phyloP scores from a whole-genome alignment of 2,113 vertebrate species.

The Callorhinus ursinus region DNA sequence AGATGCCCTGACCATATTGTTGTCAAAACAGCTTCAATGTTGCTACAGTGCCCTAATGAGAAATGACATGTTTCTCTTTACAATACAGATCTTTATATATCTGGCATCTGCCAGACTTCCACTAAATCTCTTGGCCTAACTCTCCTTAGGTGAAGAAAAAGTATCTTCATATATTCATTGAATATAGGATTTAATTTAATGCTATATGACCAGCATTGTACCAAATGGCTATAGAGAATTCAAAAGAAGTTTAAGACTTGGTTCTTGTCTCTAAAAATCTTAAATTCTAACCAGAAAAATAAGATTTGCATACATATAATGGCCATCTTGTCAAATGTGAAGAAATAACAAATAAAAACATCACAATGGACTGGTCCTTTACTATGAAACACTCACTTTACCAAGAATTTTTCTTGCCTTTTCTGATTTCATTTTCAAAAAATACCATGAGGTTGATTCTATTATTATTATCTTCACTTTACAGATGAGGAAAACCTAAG shows the following conservation, averaged over 20 bases:
- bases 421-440: conserved; percentile 33
- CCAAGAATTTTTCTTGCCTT: not conserved
- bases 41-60: conserved; percentile 23
- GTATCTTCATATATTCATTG: not conserved
- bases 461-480: not conserved
- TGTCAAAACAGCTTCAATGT: not conserved
- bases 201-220: not conserved
- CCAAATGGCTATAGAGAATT: not conserved
- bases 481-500: not conserved
- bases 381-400: not conserved
- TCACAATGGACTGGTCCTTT: not conserved
- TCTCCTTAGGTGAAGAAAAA: not conserved
- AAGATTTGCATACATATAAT: not conserved
- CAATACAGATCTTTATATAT: not conserved
- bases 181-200: conserved; percentile 27
- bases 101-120: not conserved
- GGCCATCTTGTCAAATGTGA: not conserved
- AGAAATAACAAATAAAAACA: not conserved
- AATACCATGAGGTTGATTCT: not conserved
- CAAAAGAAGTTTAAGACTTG: not conserved
- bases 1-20: not conserved
- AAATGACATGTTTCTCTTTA: conserved; percentile 35
- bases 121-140: not conserved
- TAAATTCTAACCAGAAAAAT: conserved; percentile 32
- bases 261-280: not conserved